Percentiles rank a stretch among this genome's conserved stretches.
phyloP scores from a whole-genome alignment of 2,888 invertebrate species.

The Agrotis clavis region DNA sequence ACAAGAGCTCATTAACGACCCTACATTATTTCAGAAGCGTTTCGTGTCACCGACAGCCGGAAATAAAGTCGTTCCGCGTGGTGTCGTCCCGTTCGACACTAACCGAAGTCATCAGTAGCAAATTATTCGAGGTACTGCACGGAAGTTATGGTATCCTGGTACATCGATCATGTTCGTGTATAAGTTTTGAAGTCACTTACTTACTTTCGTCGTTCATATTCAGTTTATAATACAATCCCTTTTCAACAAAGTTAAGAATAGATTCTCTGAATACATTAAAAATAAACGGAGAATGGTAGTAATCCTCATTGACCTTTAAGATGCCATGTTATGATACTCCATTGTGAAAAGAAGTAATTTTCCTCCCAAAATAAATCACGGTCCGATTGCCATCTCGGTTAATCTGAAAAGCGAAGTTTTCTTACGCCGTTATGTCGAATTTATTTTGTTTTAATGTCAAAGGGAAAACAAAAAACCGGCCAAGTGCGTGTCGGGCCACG shows the following conservation, averaged over 20 bases:
- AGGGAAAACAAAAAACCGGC: background rate
- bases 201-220: background rate
- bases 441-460: slow-evolving; percentile 30
- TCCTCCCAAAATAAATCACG: slow-evolving; percentile 50
- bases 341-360: slow-evolving; percentile 18
- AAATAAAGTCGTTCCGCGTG: slow-evolving; percentile 58
- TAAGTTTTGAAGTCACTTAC: slow-evolving; percentile 13
- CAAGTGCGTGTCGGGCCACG: no score
- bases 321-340: slow-evolving; percentile 4
- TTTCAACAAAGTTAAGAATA: background rate
- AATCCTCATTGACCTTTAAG: background rate
- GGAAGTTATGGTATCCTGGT: slow-evolving; percentile 42
- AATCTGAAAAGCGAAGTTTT: slow-evolving; percentile 42
- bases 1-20: slow-evolving; percentile 44
- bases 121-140: slow-evolving; percentile 31
- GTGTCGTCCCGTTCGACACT: slow-evolving; percentile 43
- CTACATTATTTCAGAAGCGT: slow-evolving; percentile 47
- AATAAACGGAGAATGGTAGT: background rate
- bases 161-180: slow-evolving; percentile 27
- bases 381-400: slow-evolving; percentile 51
- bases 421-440: slow-evolving; percentile 9
- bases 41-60: slow-evolving; percentile 60
- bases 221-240: background rate
- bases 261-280: background rate
- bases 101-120: slow-evolving; percentile 44